Evolutionary conservation across 1,140 invertebrate genomes (phyloP), one percentile per base, ranked within the genome.

Genomic region (Mamestra configurata): DNA sequence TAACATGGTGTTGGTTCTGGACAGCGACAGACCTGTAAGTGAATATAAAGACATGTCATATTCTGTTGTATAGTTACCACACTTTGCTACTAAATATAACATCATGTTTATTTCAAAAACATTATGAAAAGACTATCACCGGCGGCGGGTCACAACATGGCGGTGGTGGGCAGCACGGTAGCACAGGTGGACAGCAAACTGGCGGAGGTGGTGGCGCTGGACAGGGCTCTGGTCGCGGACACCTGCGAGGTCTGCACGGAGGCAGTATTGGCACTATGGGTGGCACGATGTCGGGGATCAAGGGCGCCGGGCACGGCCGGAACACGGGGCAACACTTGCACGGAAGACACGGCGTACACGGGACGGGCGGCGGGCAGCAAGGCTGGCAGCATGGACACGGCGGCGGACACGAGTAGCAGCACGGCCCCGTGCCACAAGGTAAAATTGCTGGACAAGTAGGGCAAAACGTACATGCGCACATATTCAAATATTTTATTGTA

Each of bases 141-240:
- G 91, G 93, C 43, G 92, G 93, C 13, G 87, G 89, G 76, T 93
- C 92, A 71, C 92, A 94, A 22, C 89, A 89, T 79, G 92, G 89
- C 27, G 93, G 93, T 7, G 92, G 92, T 49, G 92, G 93, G 66
- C 92, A 93, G 80, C 92, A 93, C 1, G 93, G 93, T 18, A 94
- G 55, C 8, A 90, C 86, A 13, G 93, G 93, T 20, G 92, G 92
- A 64, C 90, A 93, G 59, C 85, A 93, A 6, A 93, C 90, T 24
- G 93, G 92, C 15, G 53, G 82, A 6, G 90, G 90, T 20, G 90
- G 89, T 31, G 89, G 89, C 31, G 81, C 82, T 0, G 90, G 92
- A 1, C 83, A 84, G n/a, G 88, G 88, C 8, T 92, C 90, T 15
- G 75, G 77, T 0, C 86, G 84, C 20, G 91, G 93, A 10, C 49